Conservation (phyloP, 1,140 invertebrate species). For the Drosophila prosaltans region DNA sequence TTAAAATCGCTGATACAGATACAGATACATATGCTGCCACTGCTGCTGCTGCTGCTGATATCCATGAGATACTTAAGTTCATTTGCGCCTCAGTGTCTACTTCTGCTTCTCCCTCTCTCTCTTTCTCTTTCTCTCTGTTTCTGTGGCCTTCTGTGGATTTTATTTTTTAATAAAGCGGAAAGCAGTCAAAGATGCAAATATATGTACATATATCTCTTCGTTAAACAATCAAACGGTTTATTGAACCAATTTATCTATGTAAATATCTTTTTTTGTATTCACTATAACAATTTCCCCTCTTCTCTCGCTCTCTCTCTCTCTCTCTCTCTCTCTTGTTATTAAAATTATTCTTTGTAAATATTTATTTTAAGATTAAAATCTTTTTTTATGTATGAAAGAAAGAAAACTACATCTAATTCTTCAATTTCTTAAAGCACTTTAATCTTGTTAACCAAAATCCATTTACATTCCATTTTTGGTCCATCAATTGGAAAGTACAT, state of each 20-base stretch:
- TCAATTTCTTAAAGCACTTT: too few species aligned
- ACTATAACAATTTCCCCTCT: background rate
- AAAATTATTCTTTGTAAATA: slow-evolving; percentile 30
- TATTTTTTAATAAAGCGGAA: background rate
- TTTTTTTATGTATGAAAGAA: too few species aligned
- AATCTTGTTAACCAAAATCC: too few species aligned
- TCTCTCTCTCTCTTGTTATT: slow-evolving; percentile 24
- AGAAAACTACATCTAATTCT: too few species aligned
- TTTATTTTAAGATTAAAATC: too few species aligned
- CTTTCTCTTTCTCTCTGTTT: background rate
- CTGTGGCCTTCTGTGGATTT: slow-evolving; percentile 11
- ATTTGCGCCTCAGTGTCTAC: slow-evolving; percentile 61
- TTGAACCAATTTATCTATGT: slow-evolving; percentile 50
- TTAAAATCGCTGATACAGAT: slow-evolving; percentile 58
- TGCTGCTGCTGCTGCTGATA: slow-evolving; percentile 16
- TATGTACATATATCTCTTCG: background rate
- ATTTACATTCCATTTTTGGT: too few species aligned
- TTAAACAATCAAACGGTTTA: slow-evolving; percentile 56
- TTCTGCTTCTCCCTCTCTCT: slow-evolving; percentile 1
- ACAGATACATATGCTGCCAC: slow-evolving; percentile 30
- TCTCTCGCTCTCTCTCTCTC: slow-evolving; percentile 1
- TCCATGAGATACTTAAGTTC: slow-evolving; percentile 70
- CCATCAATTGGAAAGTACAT: too few species aligned
- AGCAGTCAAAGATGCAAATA: slow-evolving; percentile 3
- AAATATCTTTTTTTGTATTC: background rate